phyloP scores from a whole-genome alignment of 2,888 invertebrate genomes.

The Luffia ferchaultella region DNA sequence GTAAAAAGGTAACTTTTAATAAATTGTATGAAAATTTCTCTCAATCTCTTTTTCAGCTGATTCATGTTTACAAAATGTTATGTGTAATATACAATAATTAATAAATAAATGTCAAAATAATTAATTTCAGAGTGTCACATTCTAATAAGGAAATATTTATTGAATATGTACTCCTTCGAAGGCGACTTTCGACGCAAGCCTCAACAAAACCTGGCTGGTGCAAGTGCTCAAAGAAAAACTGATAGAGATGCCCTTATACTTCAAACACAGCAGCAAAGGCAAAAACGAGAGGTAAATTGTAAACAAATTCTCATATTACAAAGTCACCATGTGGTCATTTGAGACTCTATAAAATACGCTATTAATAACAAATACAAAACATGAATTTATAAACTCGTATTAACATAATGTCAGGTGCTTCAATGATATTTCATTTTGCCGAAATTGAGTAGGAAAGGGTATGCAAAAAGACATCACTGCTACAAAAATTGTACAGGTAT shows the following conservation, averaged over 20 bases:
- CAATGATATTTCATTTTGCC: no score
- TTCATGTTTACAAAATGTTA: slow-evolving; percentile 13
- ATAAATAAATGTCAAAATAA: not conserved
- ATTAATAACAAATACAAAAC: no score
- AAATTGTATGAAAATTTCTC: no score
- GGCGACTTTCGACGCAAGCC: slow-evolving; percentile 90
- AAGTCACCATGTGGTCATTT: no score
- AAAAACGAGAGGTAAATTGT: slow-evolving; percentile 78
- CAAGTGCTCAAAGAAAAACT: slow-evolving; percentile 74
- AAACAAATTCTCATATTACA: no score
- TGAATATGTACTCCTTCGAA: slow-evolving; percentile 80
- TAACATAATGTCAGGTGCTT: no score
- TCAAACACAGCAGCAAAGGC: slow-evolving; percentile 85
- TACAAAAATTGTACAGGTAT: no score
- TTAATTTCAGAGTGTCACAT: not conserved
- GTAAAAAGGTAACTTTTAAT: no score
- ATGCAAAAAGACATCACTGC: no score
- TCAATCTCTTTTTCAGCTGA: slow-evolving; percentile 15
- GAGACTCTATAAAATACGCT: no score
- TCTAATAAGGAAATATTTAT: slow-evolving; percentile 13
- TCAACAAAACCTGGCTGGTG: slow-evolving; percentile 88
- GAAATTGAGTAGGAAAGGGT: no score
- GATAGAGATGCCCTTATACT: slow-evolving; percentile 76
- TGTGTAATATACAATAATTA: slow-evolving; percentile 13
- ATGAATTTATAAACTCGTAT: no score